Conservation (phyloP, 2,797 vertebrate genomes). For the Calcarius lapponicus region DNA sequence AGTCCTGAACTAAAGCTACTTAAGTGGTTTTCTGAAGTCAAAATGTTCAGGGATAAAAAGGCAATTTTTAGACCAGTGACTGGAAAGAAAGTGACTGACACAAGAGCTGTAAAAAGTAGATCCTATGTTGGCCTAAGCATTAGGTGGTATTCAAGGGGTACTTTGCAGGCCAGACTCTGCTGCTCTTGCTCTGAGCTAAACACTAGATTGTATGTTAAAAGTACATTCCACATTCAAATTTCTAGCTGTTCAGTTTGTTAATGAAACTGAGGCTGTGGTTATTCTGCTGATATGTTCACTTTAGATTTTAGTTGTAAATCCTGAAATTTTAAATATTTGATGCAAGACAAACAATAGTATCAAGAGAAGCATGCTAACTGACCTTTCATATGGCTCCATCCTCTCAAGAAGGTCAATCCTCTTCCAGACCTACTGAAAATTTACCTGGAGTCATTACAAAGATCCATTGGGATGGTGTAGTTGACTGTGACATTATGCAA, state of each 20-base stretch:
- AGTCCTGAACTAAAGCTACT: neutral
- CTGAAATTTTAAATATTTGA: neutral
- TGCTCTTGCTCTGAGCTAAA: neutral
- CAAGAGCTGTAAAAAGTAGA: neutral
- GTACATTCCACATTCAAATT: neutral
- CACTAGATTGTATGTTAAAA: neutral
- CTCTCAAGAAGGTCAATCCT: neutral
- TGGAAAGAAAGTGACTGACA: neutral
- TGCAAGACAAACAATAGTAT: neutral
- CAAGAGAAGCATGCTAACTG: neutral
- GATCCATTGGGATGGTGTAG: neutral
- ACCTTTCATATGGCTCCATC: neutral
- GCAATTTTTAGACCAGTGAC: neutral
- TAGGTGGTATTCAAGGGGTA: neutral
- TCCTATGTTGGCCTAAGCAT: neutral
- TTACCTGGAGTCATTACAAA: neutral
- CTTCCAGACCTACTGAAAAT: neutral
- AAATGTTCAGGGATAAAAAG: neutral
- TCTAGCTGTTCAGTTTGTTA: neutral
- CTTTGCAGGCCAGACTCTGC: neutral
- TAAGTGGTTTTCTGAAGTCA: constrained; percentile 12
- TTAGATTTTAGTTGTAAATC: neutral
- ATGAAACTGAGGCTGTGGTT: neutral
- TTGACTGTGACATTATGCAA: neutral
- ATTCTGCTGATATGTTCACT: neutral